Conservation (phyloP, 2,113 vertebrate genomes). For the Benthochromis sp. region DNA sequence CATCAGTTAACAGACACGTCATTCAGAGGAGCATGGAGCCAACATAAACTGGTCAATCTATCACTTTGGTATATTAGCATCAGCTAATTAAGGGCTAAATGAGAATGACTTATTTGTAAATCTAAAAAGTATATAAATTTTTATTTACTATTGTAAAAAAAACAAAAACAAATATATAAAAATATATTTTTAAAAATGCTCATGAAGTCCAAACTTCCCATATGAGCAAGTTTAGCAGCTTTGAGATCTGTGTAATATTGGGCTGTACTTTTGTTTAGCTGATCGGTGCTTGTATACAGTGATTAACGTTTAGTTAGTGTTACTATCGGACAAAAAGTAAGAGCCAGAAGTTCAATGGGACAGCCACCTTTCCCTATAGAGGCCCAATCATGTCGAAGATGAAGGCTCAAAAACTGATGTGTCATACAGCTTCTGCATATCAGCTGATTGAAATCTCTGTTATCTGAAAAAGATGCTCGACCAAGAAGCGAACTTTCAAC, state of each 20-base stretch:
- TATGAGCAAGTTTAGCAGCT: not conserved
- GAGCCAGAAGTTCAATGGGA: not conserved
- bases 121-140: not conserved
- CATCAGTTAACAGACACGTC: not conserved
- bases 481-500: slow-evolving; percentile 19
- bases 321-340: not conserved
- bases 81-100: not conserved
- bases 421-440: not conserved
- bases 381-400: not conserved
- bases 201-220: not conserved
- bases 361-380: not conserved
- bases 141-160: not conserved
- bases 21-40: not conserved
- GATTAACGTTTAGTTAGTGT: not conserved
- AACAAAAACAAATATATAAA: not conserved
- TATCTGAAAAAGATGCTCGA: not conserved
- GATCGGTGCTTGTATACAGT: not conserved
- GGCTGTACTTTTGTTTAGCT: not conserved
- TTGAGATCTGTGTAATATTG: not conserved
- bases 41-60: not conserved
- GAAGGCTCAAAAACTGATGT: not conserved
- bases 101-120: not conserved
- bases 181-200: not conserved
- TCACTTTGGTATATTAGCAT: not conserved
- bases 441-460: not conserved